Percentiles rank a stretch among this genome's conserved stretches.
These are phyloP conservation scores for Clarias fuscus DNA, from an alignment of 2,797 vertebrate genomes.

Conservation along the genomic window DNA sequence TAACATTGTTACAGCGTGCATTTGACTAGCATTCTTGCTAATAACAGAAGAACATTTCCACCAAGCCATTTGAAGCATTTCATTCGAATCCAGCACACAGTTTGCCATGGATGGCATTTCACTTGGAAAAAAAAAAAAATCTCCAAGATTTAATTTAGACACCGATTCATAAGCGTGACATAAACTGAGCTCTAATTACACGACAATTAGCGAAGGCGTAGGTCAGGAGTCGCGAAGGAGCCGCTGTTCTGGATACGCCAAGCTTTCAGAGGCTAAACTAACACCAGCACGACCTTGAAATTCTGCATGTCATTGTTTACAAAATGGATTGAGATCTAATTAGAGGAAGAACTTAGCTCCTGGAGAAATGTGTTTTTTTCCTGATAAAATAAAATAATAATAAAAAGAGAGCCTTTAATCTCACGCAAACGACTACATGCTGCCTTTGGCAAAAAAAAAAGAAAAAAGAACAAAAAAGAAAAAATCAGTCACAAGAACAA, in stretches of 20 bases:
- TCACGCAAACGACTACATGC: constrained; percentile 6
- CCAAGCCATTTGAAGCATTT: background rate
- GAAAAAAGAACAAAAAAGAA: background rate
- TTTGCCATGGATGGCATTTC: background rate
- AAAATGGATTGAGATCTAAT: constrained; percentile 27
- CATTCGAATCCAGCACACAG: background rate
- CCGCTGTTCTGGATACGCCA: background rate
- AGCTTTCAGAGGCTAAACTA: constrained; percentile 10
- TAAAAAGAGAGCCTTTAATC: constrained; percentile 1
- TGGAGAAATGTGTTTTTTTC: constrained; percentile 7
- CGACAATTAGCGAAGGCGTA: background rate
- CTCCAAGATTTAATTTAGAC: background rate
- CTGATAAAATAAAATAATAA: background rate
- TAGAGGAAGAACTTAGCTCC: constrained; percentile 9
- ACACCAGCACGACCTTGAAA: background rate
- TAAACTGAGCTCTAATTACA: background rate
- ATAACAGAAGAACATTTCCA: background rate
- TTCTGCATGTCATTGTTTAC: constrained; percentile 19
- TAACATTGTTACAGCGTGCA: background rate
- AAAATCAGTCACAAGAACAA: background rate
- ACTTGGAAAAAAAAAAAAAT: background rate
- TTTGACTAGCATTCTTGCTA: background rate
- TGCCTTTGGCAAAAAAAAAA: constrained; percentile 20
- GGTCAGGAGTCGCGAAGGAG: background rate
- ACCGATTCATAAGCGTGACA: background rate